Conservation (phyloP, 30 jellyfish, hydroid and myxozoan genomes). For the Cassiopea xamachana region DNA sequence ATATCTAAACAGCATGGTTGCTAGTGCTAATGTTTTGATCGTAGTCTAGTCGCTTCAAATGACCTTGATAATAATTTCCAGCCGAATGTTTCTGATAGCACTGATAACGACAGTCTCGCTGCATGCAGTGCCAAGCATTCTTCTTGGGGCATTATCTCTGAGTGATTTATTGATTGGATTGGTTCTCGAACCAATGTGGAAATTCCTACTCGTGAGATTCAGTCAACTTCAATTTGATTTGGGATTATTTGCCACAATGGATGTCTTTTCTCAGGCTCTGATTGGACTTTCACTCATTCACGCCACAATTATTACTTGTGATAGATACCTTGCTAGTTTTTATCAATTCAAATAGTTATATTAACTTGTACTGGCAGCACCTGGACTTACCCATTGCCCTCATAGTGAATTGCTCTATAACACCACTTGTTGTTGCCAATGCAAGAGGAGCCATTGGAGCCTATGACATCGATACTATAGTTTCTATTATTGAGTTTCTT, state of each 20-base stretch:
- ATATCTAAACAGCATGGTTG: background rate
- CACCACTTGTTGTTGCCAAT: background rate
- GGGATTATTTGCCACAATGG: background rate
- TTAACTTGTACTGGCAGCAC: background rate
- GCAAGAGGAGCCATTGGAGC: background rate
- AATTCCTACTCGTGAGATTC: background rate
- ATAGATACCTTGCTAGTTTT: slow-evolving; percentile 2
- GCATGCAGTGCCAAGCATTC: slow-evolving; percentile 20
- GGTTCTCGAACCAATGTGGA: slow-evolving; percentile 13
- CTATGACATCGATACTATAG: background rate
- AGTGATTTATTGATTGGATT: slow-evolving; percentile 8
- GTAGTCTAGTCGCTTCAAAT: background rate
- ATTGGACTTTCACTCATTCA: background rate
- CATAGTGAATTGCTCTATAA: background rate
- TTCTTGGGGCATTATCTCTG: slow-evolving; percentile 11
- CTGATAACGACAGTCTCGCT: slow-evolving; percentile 4
- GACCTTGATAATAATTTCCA: slow-evolving; percentile 1
- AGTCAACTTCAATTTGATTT: background rate
- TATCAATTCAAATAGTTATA: background rate
- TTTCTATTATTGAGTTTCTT: too few species aligned
- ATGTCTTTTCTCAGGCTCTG: background rate
- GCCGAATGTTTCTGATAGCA: background rate
- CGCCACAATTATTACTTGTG: background rate
- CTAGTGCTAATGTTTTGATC: background rate
- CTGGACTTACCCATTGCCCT: background rate